Conservation (phyloP, 1,140 invertebrate species). For the Aphelenchoides besseyi region DNA sequence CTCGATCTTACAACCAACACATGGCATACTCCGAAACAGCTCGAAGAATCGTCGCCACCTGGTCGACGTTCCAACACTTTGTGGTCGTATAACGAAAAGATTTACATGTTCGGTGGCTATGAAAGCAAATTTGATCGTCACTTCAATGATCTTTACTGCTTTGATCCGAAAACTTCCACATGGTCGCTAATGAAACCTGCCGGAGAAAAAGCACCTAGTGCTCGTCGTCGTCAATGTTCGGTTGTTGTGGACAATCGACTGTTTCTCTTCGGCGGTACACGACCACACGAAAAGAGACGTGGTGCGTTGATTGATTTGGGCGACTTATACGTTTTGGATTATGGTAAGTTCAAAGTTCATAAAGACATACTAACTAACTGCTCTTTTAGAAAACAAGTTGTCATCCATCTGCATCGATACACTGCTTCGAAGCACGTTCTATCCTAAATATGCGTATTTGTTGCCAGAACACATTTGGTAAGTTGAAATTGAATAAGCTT, state of each 20-base stretch:
- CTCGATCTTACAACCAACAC: constrained; percentile 72
- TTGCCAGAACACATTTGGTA: too few species aligned
- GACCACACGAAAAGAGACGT: constrained; percentile 31
- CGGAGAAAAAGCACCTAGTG: constrained; percentile 66
- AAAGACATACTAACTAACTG: neutral
- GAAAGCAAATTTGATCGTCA: constrained; percentile 74
- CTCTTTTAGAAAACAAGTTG: neutral
- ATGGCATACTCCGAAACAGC: constrained; percentile 70
- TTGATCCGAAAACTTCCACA: constrained; percentile 64
- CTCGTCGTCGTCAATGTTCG: constrained; percentile 76
- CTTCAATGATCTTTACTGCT: constrained; percentile 77
- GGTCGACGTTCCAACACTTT: constrained; percentile 82
- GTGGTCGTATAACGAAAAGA: constrained; percentile 73
- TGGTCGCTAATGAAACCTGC: constrained; percentile 51
- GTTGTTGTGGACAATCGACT: constrained; percentile 72
- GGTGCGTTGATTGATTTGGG: constrained; percentile 34
- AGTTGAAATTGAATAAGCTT: too few species aligned
- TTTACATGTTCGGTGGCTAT: constrained; percentile 84
- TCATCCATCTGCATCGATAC: constrained; percentile 6
- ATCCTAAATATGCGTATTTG: neutral
- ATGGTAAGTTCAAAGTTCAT: neutral
- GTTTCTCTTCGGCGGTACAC: constrained; percentile 81
- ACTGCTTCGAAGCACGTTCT: neutral
- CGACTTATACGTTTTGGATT: constrained; percentile 43
- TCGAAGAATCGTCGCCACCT: constrained; percentile 68